Evolutionary conservation across 2,797 vertebrate species (phyloP).

Genomic region (Coluber constrictor): DNA sequence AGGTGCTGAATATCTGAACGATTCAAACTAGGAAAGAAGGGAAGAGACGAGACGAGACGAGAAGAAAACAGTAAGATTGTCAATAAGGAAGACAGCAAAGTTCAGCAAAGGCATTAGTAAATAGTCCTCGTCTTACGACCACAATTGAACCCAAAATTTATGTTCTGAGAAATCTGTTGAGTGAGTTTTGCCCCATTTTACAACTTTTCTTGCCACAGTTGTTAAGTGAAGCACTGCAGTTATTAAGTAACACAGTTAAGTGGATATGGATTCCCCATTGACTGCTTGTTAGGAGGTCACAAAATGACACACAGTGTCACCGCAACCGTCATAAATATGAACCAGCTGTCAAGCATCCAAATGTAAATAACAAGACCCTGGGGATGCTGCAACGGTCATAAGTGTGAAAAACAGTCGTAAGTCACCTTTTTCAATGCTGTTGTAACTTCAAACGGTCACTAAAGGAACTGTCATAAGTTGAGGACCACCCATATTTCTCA

Average conservation of each 20-base stretch:
- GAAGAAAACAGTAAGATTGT: background rate
- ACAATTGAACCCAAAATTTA: background rate
- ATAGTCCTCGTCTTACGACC: background rate
- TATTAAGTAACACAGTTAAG: too few relatives aligned
- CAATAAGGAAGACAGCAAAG: background rate
- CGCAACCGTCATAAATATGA: too few relatives aligned
- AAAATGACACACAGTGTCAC: too few relatives aligned
- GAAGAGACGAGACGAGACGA: too few relatives aligned
- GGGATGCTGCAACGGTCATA: too few relatives aligned
- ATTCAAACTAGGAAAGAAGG: background rate
- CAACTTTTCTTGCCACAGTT: background rate
- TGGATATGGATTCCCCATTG: too few relatives aligned
- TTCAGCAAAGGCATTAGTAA: background rate
- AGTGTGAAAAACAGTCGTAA: background rate
- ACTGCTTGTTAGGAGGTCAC: too few relatives aligned
- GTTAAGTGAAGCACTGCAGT: too few relatives aligned
- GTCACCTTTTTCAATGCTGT: too few relatives aligned
- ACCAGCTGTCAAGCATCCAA: too few relatives aligned
- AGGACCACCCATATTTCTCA: background rate
- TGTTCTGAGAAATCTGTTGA: background rate
- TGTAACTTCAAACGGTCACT: background rate
- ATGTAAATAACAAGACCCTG: too few relatives aligned
- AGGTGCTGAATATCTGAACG: background rate
- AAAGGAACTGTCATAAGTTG: background rate
- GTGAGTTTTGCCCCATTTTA: too few relatives aligned